Evolutionary conservation across 2,888 invertebrate species (phyloP).

Genomic region (Brachylomia viminalis): DNA sequence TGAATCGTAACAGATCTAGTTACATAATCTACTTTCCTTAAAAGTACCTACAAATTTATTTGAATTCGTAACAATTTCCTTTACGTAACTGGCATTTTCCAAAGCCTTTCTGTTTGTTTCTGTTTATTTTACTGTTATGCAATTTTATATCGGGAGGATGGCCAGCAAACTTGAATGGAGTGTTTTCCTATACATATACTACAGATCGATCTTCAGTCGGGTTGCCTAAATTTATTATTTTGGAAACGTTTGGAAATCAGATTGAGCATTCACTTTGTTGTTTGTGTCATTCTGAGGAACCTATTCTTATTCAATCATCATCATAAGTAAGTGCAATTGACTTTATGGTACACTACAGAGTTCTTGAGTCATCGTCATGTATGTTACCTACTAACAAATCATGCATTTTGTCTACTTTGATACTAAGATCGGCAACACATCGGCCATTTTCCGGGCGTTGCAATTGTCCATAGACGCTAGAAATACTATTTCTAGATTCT

Average conservation of each 20-base stretch:
- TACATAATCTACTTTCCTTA: constrained; percentile 59
- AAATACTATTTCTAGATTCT: constrained; percentile 6
- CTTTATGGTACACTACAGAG: background rate
- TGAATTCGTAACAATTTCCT: constrained; percentile 40
- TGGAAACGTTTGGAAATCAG: constrained; percentile 2
- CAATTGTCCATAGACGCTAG: background rate
- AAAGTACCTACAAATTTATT: constrained; percentile 45
- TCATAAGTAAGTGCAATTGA: constrained; percentile 3
- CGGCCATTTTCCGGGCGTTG: background rate
- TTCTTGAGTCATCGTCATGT: background rate
- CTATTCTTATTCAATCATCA: constrained; percentile 20
- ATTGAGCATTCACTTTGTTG: constrained; percentile 14
- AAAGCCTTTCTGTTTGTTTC: constrained; percentile 18
- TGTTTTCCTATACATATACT: constrained; percentile 30
- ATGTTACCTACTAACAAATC: background rate
- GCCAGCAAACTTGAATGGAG: background rate
- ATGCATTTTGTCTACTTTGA: background rate
- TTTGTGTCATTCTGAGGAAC: background rate
- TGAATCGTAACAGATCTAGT: constrained; percentile 43
- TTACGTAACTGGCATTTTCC: constrained; percentile 49
- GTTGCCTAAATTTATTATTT: constrained; percentile 20
- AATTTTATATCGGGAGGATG: constrained; percentile 8
- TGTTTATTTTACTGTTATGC: constrained; percentile 35
- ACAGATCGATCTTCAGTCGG: constrained; percentile 12
- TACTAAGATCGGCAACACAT: background rate